Conservation (phyloP, 35 echinoderm and acorn worm genomes). For the Heliocidaris tuberculata region DNA sequence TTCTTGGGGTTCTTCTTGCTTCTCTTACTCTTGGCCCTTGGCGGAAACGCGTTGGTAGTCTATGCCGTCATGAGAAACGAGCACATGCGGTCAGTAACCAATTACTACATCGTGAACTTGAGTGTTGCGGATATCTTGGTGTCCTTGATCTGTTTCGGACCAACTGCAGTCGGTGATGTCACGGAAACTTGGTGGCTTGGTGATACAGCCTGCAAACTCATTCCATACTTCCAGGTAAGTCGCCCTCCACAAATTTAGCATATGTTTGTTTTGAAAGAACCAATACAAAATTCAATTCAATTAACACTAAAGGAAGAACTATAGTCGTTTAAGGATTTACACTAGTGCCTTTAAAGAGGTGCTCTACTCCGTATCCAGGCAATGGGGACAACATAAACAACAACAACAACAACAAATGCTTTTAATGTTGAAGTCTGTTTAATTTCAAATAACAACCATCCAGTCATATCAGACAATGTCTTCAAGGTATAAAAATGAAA, state of each 20-base stretch:
- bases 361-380: no score
- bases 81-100: conserved; percentile 96
- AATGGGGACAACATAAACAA: no score
- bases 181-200: conserved; percentile 87
- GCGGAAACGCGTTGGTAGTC: conserved; percentile 82
- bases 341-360: no score
- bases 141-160: conserved; percentile 69
- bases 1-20: conserved; percentile 63
- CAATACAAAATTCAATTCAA: not conserved
- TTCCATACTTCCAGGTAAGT: conserved; percentile 90
- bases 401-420: no score
- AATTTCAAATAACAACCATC: no score
- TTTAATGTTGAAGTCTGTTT: no score
- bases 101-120: conserved; percentile 96
- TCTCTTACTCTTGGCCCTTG: conserved; percentile 64
- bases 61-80: conserved; percentile 85
- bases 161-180: conserved; percentile 66
- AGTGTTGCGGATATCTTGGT: conserved; percentile 84
- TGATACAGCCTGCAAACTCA: conserved; percentile 61
- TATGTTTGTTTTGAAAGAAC: not conserved
- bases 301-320: no score
- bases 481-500: no score
- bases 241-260: not conserved
- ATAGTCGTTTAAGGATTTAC: no score
- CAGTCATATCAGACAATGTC: no score